These are phyloP conservation scores for Cataglyphis cursor DNA, from an alignment of 2,888 invertebrate genomes.

Conservation along the genomic window DNA sequence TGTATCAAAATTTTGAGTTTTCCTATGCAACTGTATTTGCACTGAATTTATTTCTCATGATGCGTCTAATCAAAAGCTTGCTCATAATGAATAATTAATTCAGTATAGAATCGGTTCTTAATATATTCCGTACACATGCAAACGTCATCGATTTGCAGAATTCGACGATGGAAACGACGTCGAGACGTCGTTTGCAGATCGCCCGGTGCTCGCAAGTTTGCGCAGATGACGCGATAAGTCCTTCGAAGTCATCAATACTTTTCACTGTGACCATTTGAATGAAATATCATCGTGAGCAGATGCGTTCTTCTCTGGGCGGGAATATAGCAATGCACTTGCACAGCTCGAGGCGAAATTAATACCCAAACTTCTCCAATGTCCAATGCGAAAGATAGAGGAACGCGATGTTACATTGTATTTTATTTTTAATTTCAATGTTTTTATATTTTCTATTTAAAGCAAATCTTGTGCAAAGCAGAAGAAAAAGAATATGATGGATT, in stretches of 20 bases:
- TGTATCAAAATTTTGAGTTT: not conserved
- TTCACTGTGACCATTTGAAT: constrained; percentile 78
- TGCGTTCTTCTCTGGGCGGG: constrained; percentile 25
- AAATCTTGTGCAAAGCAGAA: not conserved
- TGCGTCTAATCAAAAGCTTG: not conserved
- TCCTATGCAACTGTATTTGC: not conserved
- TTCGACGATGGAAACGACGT: constrained; percentile 44
- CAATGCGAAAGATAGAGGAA: not conserved
- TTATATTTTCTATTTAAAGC: not conserved
- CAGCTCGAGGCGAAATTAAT: constrained; percentile 26
- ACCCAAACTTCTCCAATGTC: not conserved
- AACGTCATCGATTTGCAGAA: constrained; percentile 27
- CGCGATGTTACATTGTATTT: not conserved
- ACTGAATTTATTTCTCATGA: constrained; percentile 8
- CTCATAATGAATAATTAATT: constrained; percentile 28
- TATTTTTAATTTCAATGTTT: not conserved
- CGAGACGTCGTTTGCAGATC: constrained; percentile 60
- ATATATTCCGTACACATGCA: constrained; percentile 23
- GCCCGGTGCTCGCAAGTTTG: constrained; percentile 57
- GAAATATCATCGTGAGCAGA: constrained; percentile 72
- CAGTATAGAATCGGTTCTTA: constrained; percentile 21
- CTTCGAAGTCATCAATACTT: constrained; percentile 78
- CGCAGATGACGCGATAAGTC: constrained; percentile 79
- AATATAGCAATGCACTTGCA: constrained; percentile 36
- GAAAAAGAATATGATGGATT: not conserved